Percentiles rank a stretch among this genome's conserved stretches.
These are phyloP conservation scores for Apodemia hepburni DNA, from an alignment of 2,888 invertebrate species.

Conservation along the genomic window DNA sequence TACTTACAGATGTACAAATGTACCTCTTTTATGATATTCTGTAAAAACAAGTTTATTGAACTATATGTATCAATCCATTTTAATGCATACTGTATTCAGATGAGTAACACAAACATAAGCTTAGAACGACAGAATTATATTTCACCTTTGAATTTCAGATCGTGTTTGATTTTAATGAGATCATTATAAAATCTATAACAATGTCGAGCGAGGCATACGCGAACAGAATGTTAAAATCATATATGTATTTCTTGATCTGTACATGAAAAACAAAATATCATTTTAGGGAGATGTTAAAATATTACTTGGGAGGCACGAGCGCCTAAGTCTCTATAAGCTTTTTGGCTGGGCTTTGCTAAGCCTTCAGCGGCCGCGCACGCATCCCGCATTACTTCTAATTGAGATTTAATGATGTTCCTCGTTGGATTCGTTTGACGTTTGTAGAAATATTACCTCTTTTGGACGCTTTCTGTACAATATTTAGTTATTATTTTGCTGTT, in stretches of 20 bases:
- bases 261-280: neutral
- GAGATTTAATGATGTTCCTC: slow-evolving; percentile 73
- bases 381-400: slow-evolving; percentile 77
- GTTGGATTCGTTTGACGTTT: slow-evolving; percentile 50
- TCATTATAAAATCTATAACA: slow-evolving; percentile 13
- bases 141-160: slow-evolving; percentile 5
- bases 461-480: neutral
- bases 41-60: too few relatives aligned
- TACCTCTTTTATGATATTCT: too few relatives aligned
- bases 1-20: too few relatives aligned
- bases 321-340: slow-evolving; percentile 67
- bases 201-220: neutral
- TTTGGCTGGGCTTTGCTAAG: slow-evolving; percentile 53
- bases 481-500: too few relatives aligned
- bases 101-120: neutral
- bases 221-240: slow-evolving; percentile 3
- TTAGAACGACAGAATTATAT: neutral
- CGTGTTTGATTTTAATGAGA: slow-evolving; percentile 14
- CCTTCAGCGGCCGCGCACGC: slow-evolving; percentile 62
- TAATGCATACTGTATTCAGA: neutral
- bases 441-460: slow-evolving; percentile 28
- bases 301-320: slow-evolving; percentile 64
- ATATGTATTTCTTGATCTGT: neutral
- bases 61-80: neutral
- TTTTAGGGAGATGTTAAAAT: slow-evolving; percentile 33